Base-by-base conservation (phyloP, 2,888 invertebrate genomes). In the Dascillus cervinus region DNA sequence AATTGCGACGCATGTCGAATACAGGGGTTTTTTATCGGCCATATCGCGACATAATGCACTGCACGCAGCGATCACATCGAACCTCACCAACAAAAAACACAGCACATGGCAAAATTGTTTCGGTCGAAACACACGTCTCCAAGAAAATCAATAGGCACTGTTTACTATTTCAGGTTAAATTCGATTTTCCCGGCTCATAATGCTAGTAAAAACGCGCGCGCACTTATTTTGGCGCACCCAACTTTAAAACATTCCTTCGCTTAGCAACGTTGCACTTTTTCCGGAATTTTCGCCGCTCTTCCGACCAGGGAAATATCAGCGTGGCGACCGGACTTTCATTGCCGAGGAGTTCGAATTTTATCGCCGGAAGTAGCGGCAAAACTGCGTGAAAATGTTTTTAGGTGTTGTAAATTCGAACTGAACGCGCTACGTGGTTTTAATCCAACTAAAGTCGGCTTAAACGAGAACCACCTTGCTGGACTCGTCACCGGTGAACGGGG, bases 1-100 rank as follows among this genome's bases (percentile, higher is more conserved):
- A 47, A 74, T 68, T 39, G 79, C 79, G 47, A 80, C 79, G 53
- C 72, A 72, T 65, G 77, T 73, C 47, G 79, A 77, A 69, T 79
- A 79, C 56, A 77, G 67, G 53, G 74, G 75, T 67, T 77, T 78
- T 56, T 71, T 71, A 58, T 72, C 73, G 60, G 75, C 75, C 75
- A 75, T 75, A 64, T 62, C 71, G 44, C 42, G 53, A 44, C 48
- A 55, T 41, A 39, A 41, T 37, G 38, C 35, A 32, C 30, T 17
- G 20, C 12, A 21, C 25, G 67, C 62, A 70, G 69, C 68, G 62
- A 70, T 71, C 32, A 58, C 63, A 35, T 55, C 58, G 52, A 56
- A 58, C 52, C 50, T 8, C 21, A 32, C 32, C 11, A 14, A 22
- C 31, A 11, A 14, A 33, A 27, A 13, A 10, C 29, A 24, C 10